Percentiles rank a stretch among this genome's conserved stretches.
Evolutionary conservation across 2,797 vertebrate genomes (phyloP).

Genomic region (Eutrigla gurnardus): DNA sequence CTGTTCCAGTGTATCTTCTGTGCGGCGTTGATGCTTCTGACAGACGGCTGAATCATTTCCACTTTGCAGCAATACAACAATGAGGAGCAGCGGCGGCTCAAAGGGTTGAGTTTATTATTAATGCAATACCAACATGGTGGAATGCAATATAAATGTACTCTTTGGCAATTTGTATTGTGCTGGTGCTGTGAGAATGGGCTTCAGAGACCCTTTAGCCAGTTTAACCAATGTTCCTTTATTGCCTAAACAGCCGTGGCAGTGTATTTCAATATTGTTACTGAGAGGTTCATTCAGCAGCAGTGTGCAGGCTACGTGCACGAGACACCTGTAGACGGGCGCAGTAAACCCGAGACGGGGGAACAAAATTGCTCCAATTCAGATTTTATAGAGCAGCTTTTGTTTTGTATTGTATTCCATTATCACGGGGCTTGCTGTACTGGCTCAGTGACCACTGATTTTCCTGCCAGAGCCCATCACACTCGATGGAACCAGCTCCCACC

Average conservation of each 20-base stretch:
- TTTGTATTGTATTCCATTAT: conserved; percentile 79
- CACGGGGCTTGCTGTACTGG: conserved; percentile 69
- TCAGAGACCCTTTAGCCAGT: conserved; percentile 28
- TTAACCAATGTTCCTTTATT: conserved; percentile 45
- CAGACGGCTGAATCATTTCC: conserved; percentile 30
- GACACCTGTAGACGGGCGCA: conserved; percentile 45
- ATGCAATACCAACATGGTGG: conserved; percentile 16
- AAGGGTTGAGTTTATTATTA: conserved; percentile 12
- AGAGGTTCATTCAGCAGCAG: conserved; percentile 47
- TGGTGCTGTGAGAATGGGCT: conserved; percentile 15
- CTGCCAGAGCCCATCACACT: conserved; percentile 91
- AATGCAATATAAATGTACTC: conserved; percentile 7
- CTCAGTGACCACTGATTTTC: conserved; percentile 89
- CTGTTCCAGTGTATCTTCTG: conserved; percentile 9
- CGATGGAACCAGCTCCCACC: conserved; percentile 78
- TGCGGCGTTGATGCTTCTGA: conserved; percentile 6
- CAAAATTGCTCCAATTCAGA: conserved; percentile 77
- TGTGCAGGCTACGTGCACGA: conserved; percentile 14
- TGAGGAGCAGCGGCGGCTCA: conserved; percentile 14
- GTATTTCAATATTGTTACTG: conserved; percentile 42
- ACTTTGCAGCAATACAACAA: neutral
- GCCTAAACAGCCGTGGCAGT: conserved; percentile 42
- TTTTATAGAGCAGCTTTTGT: conserved; percentile 80
- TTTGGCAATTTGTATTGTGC: conserved; percentile 21
- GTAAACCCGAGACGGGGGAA: conserved; percentile 46